Evolutionary conservation across 2,113 vertebrate genomes (phyloP).

Genomic region (Boulengeromyrus knoepffleri): DNA sequence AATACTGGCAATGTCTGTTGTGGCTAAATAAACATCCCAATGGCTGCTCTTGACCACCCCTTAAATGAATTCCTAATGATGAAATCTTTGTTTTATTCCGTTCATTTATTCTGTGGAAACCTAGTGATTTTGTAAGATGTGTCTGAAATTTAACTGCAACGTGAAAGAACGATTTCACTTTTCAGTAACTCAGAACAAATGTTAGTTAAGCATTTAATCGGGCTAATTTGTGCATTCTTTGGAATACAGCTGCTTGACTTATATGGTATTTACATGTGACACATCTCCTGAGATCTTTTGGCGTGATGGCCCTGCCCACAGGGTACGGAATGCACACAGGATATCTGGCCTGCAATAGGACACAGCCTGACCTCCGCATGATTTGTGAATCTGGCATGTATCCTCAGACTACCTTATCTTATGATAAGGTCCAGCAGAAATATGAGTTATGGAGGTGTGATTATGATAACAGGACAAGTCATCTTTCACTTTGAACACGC

Average conservation of each 20-base stretch:
- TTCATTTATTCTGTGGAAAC: not conserved
- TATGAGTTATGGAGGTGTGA: not conserved
- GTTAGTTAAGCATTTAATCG: not conserved
- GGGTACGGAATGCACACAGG: slow-evolving; percentile 20
- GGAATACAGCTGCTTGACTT: not conserved
- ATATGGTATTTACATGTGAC: not conserved
- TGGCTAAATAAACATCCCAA: not conserved
- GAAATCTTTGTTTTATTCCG: not conserved
- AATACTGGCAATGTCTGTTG: not conserved
- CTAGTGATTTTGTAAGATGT: not conserved
- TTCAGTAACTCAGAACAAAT: not conserved
- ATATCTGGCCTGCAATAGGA: slow-evolving; percentile 9
- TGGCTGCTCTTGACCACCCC: not conserved
- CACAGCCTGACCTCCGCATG: not conserved
- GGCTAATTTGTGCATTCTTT: not conserved
- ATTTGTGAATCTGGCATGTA: slow-evolving; percentile 12
- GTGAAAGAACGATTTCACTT: not conserved
- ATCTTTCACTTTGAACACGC: not conserved
- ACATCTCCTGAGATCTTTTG: slow-evolving; percentile 6
- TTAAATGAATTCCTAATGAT: not conserved
- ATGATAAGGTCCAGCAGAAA: not conserved
- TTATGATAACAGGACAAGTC: not conserved
- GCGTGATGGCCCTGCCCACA: not conserved
- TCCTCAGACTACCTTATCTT: slow-evolving; percentile 30
- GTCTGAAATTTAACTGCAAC: not conserved